Conservation (phyloP, 2,888 invertebrate species). For the Willowsia nigromaculata region DNA sequence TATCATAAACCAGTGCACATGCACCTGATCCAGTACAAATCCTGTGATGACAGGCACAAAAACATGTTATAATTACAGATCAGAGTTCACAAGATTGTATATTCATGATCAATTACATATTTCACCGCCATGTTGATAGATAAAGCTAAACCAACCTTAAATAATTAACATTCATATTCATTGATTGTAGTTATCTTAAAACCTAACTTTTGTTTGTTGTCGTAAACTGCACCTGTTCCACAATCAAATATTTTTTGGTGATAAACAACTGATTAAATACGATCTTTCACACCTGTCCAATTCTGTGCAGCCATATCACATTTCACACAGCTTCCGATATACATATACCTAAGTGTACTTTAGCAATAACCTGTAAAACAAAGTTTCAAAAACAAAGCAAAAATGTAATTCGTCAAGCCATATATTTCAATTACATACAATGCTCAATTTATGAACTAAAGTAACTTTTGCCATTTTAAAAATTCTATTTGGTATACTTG, state of each 20-base stretch:
- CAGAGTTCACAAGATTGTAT: not conserved
- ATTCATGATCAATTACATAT: too few relatives aligned
- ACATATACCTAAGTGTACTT: too few relatives aligned
- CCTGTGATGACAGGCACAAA: too few relatives aligned
- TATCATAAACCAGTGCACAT: not conserved
- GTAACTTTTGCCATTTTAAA: too few relatives aligned
- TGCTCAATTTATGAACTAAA: too few relatives aligned
- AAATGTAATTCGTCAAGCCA: too few relatives aligned
- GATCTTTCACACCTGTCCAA: not conserved
- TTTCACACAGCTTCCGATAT: not conserved
- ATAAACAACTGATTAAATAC: not conserved
- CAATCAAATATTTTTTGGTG: not conserved
- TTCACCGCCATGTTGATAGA: not conserved
- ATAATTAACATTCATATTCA: not conserved
- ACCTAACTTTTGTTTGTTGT: not conserved
- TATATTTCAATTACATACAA: too few relatives aligned
- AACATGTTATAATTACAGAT: not conserved
- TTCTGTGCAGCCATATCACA: not conserved
- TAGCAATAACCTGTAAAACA: too few relatives aligned
- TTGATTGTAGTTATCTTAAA: not conserved
- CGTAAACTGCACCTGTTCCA: constrained; percentile 23
- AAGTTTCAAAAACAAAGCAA: too few relatives aligned
- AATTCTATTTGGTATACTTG: too few relatives aligned
- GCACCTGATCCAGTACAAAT: not conserved
- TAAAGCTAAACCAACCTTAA: not conserved